Conservation (phyloP, 2,113 vertebrate genomes). For the Castor canadensis region DNA sequence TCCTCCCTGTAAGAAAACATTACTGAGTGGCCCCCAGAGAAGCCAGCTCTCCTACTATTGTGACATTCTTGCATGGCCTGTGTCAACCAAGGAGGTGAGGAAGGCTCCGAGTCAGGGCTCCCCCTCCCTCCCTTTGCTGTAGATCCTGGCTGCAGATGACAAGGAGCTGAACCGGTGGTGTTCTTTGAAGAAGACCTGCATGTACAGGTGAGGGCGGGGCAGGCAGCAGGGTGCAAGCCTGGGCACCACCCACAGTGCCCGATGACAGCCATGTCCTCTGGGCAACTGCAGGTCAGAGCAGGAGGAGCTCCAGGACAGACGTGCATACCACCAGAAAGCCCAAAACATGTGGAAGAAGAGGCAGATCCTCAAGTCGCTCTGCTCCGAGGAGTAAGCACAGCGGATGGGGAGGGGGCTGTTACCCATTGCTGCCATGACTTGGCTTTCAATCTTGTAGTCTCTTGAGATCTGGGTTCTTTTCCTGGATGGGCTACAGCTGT, state of each 20-base stretch:
- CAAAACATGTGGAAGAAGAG: conserved; percentile 86
- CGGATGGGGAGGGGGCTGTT: background rate
- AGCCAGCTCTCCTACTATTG: background rate
- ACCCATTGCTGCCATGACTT: no score
- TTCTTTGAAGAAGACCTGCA: conserved; percentile 94
- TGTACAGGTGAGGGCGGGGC: conserved; percentile 88
- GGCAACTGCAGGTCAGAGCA: conserved; percentile 86
- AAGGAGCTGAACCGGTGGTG: conserved; percentile 94
- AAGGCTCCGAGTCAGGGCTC: background rate
- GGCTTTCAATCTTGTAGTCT: background rate
- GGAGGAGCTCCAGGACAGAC: conserved; percentile 89
- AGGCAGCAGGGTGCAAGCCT: rapidly evolving
- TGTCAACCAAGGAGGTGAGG: no score
- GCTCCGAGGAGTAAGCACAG: conserved; percentile 83
- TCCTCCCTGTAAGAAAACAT: background rate
- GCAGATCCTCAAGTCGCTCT: conserved; percentile 87
- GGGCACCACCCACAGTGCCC: background rate
- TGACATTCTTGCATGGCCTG: no score
- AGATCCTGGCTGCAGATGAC: conserved; percentile 91
- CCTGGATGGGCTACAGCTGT: background rate
- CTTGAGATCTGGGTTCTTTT: background rate
- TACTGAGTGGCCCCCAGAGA: no score
- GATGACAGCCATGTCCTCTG: rapidly evolving
- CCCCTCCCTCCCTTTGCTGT: background rate
- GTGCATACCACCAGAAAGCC: conserved; percentile 87